These are phyloP conservation scores for Thereva unica DNA, from an alignment of 2,888 invertebrate genomes.

Conservation along the genomic window DNA sequence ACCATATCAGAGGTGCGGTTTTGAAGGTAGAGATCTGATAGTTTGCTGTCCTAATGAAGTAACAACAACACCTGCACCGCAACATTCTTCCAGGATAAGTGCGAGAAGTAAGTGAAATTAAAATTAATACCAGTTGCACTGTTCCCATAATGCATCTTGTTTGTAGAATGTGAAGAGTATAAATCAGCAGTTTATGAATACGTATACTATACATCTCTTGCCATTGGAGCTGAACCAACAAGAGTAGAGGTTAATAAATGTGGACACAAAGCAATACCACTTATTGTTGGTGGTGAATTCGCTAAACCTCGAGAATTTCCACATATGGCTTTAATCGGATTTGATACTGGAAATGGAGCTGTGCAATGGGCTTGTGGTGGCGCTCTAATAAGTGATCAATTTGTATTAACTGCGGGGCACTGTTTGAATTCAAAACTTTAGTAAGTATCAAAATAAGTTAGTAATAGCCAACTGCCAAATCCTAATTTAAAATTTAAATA, in stretches of 20 bases:
- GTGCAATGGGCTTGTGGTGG: slow-evolving; percentile 61
- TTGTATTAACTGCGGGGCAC: slow-evolving; percentile 64
- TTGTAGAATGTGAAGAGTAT: slow-evolving; percentile 40
- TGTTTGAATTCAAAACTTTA: slow-evolving; percentile 52
- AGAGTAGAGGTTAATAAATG: slow-evolving; percentile 37
- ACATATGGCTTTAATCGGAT: slow-evolving; percentile 50
- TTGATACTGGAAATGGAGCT: slow-evolving; percentile 32
- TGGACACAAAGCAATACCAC: slow-evolving; percentile 57
- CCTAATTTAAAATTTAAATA: background rate
- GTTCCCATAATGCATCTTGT: no score
- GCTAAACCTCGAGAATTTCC: slow-evolving; percentile 53
- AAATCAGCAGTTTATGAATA: slow-evolving; percentile 34
- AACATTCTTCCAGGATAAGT: slow-evolving; percentile 22
- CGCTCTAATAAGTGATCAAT: slow-evolving; percentile 60
- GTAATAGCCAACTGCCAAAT: background rate
- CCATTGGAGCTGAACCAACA: slow-evolving; percentile 3
- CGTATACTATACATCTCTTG: slow-evolving; percentile 1
- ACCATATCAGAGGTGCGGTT: slow-evolving; percentile 43
- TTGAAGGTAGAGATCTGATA: slow-evolving; percentile 43
- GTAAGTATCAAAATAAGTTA: slow-evolving; percentile 39
- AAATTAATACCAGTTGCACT: no score
- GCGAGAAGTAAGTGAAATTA: slow-evolving; percentile 2
- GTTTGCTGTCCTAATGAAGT: slow-evolving; percentile 45
- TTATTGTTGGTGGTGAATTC: slow-evolving; percentile 48
- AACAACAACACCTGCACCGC: slow-evolving; percentile 1